These are phyloP conservation scores for Danio tinwini DNA, from an alignment of 2,797 vertebrate species.

Conservation along the genomic window DNA sequence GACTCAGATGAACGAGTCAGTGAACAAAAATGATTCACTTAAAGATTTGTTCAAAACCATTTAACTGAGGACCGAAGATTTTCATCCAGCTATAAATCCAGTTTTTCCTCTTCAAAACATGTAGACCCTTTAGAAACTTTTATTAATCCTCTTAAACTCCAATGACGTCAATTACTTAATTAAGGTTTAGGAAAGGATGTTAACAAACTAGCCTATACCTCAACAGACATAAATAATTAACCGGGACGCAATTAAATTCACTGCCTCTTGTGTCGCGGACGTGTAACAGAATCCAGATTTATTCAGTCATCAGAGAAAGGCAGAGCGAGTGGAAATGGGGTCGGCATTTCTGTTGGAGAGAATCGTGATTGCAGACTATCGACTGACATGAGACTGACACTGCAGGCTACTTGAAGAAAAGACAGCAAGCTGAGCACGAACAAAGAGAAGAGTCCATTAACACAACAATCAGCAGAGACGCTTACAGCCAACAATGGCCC, in stretches of 20 bases:
- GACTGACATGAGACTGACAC: conserved; percentile 65
- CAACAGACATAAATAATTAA: conserved; percentile 77
- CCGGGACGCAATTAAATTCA: conserved; percentile 76
- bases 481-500: conserved; percentile 34
- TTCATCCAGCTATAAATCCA: neutral
- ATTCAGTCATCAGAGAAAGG: conserved; percentile 71
- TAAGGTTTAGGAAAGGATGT: conserved; percentile 77
- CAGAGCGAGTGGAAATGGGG: conserved; percentile 54
- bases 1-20: neutral
- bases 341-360: conserved; percentile 64
- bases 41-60: neutral
- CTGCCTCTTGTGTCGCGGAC: conserved; percentile 67
- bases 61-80: neutral
- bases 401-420: conserved; percentile 38
- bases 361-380: conserved; percentile 75
- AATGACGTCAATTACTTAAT: conserved; percentile 74
- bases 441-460: conserved; percentile 42
- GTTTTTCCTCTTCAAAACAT: neutral
- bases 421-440: conserved; percentile 25
- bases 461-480: conserved; percentile 44
- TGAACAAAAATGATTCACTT: neutral
- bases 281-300: conserved; percentile 76
- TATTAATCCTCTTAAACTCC: neutral
- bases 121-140: too few species aligned
- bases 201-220: conserved; percentile 70